Conservation (phyloP, 2,888 invertebrate species). For the Heliconius aoede region DNA sequence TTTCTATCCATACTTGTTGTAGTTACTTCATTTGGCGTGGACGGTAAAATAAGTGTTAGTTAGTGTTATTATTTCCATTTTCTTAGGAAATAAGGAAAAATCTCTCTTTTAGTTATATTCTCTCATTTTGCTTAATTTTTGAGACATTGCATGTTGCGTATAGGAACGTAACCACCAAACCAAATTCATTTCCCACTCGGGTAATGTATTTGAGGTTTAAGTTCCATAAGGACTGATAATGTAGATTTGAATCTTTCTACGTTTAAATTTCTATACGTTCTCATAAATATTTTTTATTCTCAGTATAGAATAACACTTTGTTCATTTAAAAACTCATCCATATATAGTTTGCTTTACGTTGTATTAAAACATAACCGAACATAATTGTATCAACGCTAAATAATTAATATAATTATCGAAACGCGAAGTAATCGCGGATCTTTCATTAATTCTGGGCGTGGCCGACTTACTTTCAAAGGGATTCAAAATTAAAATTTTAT, state of each 20-base stretch:
- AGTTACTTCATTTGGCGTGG: background rate
- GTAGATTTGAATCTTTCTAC: too few species aligned
- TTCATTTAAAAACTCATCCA: background rate
- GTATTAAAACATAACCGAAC: constrained; percentile 29
- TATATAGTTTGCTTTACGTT: background rate
- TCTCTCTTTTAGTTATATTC: too few species aligned
- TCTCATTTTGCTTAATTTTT: too few species aligned
- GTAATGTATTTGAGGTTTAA: too few species aligned
- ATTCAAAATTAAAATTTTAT: constrained; percentile 17
- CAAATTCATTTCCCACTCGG: too few species aligned
- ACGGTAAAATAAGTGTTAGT: background rate
- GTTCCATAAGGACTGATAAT: too few species aligned
- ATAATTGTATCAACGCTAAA: constrained; percentile 39
- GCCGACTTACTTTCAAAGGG: constrained; percentile 17
- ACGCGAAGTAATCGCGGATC: constrained; percentile 38
- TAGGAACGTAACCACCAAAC: too few species aligned
- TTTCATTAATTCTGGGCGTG: constrained; percentile 37
- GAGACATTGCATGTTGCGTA: too few species aligned
- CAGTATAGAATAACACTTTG: background rate
- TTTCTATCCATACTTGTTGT: background rate
- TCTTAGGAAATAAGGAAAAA: too few species aligned
- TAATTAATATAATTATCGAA: constrained; percentile 38
- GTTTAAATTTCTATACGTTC: too few species aligned
- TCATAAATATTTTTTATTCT: too few species aligned
- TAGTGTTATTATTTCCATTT: too few species aligned